Evolutionary conservation across 2,113 vertebrate species (phyloP), one percentile per base, ranked within the genome.

Genomic region (Maccullochella peelii): DNA sequence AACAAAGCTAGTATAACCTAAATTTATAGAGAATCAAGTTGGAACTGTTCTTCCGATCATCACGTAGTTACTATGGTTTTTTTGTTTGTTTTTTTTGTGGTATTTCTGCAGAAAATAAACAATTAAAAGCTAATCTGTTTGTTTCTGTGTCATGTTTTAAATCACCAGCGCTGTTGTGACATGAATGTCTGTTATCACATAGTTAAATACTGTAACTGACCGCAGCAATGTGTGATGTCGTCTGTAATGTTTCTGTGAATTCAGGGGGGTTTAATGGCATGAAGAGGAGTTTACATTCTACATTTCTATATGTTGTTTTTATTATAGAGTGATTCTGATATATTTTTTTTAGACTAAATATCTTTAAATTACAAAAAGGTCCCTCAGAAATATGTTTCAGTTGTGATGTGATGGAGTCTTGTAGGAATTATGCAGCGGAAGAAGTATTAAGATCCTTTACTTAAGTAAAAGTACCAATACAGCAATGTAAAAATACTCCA

Each of bases 1-100:
- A 89, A 88, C 69, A 20, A 86, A 92, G 63, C 47, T 88, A 82
- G 62, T 85, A 47, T 91, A 82, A 84, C 63, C 68, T 70, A 52
- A 84, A 75, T 58, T 67, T 85, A 77, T 71, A 84, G 79, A 82
- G n/a, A 79, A 25, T 36, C 12, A 38, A 58, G 50, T 79, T 83
- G 78, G 58, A 77, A 27, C 33, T 27, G n/a, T 73, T 81, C 25
- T 50, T 85, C 59, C 72, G 36, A 23, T 82, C 57, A 57, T 18
- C 18, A 44, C 25, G 20, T 82, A 79, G 62, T 80, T 67, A 50
- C 21, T 36, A 25, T 7, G 8, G 20, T 50, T 33, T 67, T 38
- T 77, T 40, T 59, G 7, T 65, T 65, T 36, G 40, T 59, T 6
- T 57, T 65, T 50, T 78, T 58, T 73, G 68, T 81, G 33, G 8